phyloP scores from a whole-genome alignment of 2,113 vertebrate genomes.

The Aphyosemion australe region DNA sequence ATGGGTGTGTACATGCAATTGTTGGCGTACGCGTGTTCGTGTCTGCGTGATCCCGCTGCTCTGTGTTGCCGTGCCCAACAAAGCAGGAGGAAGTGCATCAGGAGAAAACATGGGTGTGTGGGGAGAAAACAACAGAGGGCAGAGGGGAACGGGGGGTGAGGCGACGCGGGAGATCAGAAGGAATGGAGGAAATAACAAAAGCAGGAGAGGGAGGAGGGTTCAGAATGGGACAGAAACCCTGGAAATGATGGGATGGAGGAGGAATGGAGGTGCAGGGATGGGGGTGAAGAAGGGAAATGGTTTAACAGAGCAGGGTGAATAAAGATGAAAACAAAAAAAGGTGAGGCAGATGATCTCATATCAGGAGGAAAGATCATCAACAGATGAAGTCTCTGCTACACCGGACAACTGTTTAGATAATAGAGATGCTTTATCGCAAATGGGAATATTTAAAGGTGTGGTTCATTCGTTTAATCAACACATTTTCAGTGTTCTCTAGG shows the following conservation, averaged over 20 bases:
- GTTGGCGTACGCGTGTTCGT: not conserved
- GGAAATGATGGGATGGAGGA: slow-evolving; percentile 15
- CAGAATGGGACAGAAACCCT: slow-evolving; percentile 24
- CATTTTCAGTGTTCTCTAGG: no score
- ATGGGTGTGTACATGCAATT: slow-evolving; percentile 4
- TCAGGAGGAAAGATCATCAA: slow-evolving; percentile 37
- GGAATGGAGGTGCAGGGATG: not conserved
- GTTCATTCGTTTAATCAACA: no score
- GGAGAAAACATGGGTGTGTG: slow-evolving; percentile 40
- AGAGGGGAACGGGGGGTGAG: slow-evolving; percentile 28
- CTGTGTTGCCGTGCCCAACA: slow-evolving; percentile 32
- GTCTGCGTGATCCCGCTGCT: not conserved
- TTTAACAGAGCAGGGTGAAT: slow-evolving; percentile 37
- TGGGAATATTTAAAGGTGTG: no score
- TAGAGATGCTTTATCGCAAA: slow-evolving; percentile 4
- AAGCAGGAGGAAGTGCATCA: slow-evolving; percentile 37
- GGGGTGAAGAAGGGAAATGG: slow-evolving; percentile 11
- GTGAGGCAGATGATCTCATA: slow-evolving; percentile 50
- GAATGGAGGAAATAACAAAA: slow-evolving; percentile 50
- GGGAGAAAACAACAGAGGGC: slow-evolving; percentile 42
- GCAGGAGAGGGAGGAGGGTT: slow-evolving; percentile 36
- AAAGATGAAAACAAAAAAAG: slow-evolving; percentile 32
- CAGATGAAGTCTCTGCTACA: slow-evolving; percentile 51
- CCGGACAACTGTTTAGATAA: not conserved
- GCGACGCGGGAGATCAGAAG: slow-evolving; percentile 49